A percentile compares a stretch with the other conserved stretches of the same genome.
Evolutionary conservation across 2,888 invertebrate species (phyloP).

Genomic region (Ametastegia equiseti): DNA sequence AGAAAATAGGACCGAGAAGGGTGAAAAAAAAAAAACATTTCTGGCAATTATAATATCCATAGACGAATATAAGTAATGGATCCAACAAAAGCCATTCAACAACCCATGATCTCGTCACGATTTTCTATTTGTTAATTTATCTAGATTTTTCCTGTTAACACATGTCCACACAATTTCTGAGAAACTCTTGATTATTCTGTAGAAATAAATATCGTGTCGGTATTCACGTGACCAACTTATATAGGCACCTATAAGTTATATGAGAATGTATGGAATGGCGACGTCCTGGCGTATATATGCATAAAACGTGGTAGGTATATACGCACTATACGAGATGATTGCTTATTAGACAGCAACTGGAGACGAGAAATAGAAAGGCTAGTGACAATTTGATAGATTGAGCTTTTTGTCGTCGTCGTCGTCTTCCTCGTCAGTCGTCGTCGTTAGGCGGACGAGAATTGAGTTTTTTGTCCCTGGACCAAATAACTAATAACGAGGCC

Average conservation of each 20-base stretch:
- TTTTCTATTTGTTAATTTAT: neutral
- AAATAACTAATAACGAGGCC: slow-evolving; percentile 62
- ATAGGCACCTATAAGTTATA: neutral
- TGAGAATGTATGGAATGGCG: neutral
- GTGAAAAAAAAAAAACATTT: no score
- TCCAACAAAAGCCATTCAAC: no score
- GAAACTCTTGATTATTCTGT: no score
- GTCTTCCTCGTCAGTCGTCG: slow-evolving; percentile 52
- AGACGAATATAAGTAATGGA: no score
- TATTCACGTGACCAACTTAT: neutral
- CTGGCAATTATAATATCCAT: no score
- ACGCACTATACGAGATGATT: slow-evolving; percentile 56
- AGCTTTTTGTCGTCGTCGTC: slow-evolving; percentile 58
- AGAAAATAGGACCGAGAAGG: neutral
- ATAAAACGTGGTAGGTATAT: neutral
- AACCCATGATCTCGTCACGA: no score
- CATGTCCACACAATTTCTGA: neutral
- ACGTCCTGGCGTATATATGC: slow-evolving; percentile 25
- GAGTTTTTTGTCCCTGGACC: slow-evolving; percentile 56
- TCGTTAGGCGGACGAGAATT: slow-evolving; percentile 55
- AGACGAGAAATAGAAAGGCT: slow-evolving; percentile 64
- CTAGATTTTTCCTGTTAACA: neutral
- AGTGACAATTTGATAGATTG: slow-evolving; percentile 74
- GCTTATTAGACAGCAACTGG: slow-evolving; percentile 65
- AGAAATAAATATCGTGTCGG: neutral